Evolutionary conservation across 1,140 invertebrate species (phyloP).

Genomic region (Anoplolepis gracilipes): DNA sequence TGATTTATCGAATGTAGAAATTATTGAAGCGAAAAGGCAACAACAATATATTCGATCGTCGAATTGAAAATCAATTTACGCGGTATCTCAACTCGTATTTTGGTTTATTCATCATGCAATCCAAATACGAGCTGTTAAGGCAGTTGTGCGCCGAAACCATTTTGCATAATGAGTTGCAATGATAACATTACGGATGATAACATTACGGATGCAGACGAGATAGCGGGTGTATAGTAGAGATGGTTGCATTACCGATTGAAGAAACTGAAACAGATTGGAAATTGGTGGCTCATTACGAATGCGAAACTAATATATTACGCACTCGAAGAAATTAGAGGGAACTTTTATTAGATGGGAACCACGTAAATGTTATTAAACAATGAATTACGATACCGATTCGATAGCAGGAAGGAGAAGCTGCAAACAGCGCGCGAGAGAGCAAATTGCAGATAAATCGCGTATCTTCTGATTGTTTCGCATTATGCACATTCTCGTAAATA

Average conservation of each 20-base stretch:
- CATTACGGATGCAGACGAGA: constrained; percentile 36
- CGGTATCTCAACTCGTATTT: background rate
- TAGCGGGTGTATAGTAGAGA: background rate
- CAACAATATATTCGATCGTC: background rate
- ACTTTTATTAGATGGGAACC: background rate
- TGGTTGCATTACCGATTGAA: constrained; percentile 32
- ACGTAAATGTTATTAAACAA: background rate
- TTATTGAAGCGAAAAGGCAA: background rate
- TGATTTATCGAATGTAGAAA: constrained; percentile 1
- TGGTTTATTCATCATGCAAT: constrained; percentile 35
- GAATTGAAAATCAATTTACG: constrained; percentile 34
- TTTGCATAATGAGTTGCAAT: constrained; percentile 39
- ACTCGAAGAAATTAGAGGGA: background rate
- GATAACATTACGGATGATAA: constrained; percentile 35
- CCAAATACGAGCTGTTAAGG: constrained; percentile 29
- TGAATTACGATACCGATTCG: constrained; percentile 6
- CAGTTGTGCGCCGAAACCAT: background rate
- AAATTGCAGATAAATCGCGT: constrained; percentile 4
- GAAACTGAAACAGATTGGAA: constrained; percentile 34
- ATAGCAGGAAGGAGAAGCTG: background rate
- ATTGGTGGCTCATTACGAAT: constrained; percentile 31
- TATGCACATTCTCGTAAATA: constrained; percentile 5
- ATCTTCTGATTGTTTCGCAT: background rate
- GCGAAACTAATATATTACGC: constrained; percentile 30
- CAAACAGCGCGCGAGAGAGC: background rate